Evolutionary conservation across 1,140 invertebrate genomes (phyloP).

Genomic region (Penaeus vannamei): DNA sequence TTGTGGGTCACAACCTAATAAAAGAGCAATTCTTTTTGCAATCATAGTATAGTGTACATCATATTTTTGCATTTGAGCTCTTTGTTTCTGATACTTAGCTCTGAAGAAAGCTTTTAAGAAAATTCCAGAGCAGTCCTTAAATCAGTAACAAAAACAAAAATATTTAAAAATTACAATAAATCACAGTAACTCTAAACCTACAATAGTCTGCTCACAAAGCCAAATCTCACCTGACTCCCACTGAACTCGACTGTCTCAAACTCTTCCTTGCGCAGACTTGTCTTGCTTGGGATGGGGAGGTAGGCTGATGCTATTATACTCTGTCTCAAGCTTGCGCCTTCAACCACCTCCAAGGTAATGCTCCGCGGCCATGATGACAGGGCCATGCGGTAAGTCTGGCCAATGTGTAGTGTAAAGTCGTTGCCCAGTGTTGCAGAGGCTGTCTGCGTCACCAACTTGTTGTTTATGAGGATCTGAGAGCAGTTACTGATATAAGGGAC

Average conservation of each 20-base stretch:
- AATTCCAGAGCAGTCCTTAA: too few species aligned
- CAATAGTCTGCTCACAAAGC: not conserved
- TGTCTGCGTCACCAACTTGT: constrained; percentile 53
- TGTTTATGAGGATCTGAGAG: constrained; percentile 50
- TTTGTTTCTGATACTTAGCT: too few species aligned
- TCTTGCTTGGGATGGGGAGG: constrained; percentile 43
- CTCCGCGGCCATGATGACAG: constrained; percentile 45
- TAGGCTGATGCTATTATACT: constrained; percentile 18
- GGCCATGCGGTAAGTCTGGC: constrained; percentile 51
- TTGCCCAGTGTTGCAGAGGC: constrained; percentile 16
- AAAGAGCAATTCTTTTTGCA: too few species aligned
- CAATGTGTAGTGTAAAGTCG: constrained; percentile 37
- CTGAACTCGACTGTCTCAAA: constrained; percentile 27
- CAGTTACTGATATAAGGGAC: too few species aligned
- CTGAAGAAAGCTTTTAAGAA: too few species aligned
- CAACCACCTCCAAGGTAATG: constrained; percentile 37
- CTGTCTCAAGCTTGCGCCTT: constrained; percentile 42
- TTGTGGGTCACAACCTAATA: constrained; percentile 36
- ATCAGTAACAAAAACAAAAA: too few species aligned
- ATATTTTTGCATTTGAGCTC: too few species aligned
- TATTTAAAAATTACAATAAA: not conserved
- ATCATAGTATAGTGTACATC: too few species aligned
- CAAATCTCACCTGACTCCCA: constrained; percentile 44
- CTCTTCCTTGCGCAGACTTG: not conserved
- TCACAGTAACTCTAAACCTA: not conserved